Evolutionary conservation across 2,113 vertebrate species (phyloP).

Genomic region (Phalacrocorax carbo): DNA sequence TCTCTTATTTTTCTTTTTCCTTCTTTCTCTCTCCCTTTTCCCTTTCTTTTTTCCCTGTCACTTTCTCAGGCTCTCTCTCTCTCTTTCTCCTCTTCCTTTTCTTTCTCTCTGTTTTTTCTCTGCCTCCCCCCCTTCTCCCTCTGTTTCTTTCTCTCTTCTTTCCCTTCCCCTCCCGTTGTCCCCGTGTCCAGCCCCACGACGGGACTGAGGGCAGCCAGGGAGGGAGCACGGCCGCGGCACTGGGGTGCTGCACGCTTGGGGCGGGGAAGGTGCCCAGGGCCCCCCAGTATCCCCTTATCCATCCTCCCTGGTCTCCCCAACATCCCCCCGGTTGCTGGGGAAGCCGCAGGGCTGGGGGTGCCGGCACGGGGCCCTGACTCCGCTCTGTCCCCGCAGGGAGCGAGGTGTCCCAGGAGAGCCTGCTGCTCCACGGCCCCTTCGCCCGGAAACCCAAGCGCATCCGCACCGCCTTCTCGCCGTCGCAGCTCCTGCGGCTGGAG

Average conservation of each 20-base stretch:
- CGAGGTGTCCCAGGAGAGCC: conserved; percentile 90
- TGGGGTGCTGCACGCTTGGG: rapidly evolving
- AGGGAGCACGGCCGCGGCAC: rapidly evolving
- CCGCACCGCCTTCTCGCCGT: conserved; percentile 95
- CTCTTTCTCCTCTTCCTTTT: not conserved
- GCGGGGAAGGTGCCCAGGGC: rapidly evolving
- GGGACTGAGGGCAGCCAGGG: rapidly evolving
- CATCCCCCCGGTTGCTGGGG: rapidly evolving
- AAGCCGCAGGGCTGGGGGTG: not conserved
- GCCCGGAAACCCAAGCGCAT: conserved; percentile 96
- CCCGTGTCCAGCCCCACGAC: not conserved
- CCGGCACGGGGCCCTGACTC: not conserved
- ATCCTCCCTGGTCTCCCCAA: rapidly evolving
- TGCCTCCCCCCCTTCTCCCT: not conserved
- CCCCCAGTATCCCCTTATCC: rapidly evolving
- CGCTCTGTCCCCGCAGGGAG: conserved; percentile 72
- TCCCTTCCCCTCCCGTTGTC: not conserved
- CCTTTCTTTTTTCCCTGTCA: not conserved
- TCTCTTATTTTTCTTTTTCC: not conserved
- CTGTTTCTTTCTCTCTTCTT: not conserved
- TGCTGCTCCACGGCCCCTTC: conserved; percentile 94
- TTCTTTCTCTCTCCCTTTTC: not conserved
- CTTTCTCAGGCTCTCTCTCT: not conserved
- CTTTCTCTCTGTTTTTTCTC: not conserved
- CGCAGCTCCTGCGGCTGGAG: conserved; percentile 93